Evolutionary conservation across 2,113 vertebrate genomes (phyloP).

Genomic region (Lampris incognitus): DNA sequence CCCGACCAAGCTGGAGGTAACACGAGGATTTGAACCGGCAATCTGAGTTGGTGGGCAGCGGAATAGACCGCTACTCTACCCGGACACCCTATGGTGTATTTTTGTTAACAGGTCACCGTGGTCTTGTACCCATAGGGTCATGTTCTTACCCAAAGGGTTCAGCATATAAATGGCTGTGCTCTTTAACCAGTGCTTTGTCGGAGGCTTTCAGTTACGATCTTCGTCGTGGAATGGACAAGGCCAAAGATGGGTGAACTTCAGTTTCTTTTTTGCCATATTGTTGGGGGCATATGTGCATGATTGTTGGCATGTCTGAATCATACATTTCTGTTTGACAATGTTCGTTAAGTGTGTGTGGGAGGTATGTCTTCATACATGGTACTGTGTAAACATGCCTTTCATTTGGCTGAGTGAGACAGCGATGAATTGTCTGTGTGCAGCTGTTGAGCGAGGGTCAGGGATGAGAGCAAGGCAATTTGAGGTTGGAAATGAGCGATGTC

Average conservation of each 20-base stretch:
- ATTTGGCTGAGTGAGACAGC: slow-evolving; percentile 25
- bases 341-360: not conserved
- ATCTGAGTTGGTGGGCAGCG: too few relatives aligned
- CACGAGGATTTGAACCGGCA: too few relatives aligned
- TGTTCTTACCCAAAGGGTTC: slow-evolving; percentile 42
- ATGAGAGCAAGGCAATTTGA: slow-evolving; percentile 86
- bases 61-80: too few relatives aligned
- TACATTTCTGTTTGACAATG: not conserved
- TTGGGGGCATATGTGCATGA: not conserved
- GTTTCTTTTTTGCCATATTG: not conserved
- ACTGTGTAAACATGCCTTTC: slow-evolving; percentile 55
- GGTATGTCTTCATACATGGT: slow-evolving; percentile 18
- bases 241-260: not conserved
- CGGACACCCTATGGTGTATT: slow-evolving; percentile 27
- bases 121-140: slow-evolving; percentile 69
- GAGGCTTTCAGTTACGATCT: slow-evolving; percentile 37
- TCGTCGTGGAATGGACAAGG: slow-evolving; percentile 3
- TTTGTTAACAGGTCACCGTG: slow-evolving; percentile 63
- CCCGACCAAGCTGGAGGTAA: too few relatives aligned
- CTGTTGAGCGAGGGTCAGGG: slow-evolving; percentile 82
- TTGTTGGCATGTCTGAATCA: slow-evolving; percentile 10
- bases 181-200: slow-evolving; percentile 50
- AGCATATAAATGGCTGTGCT: slow-evolving; percentile 47
- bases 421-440: slow-evolving; percentile 58
- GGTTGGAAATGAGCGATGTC: slow-evolving; percentile 85